phyloP scores from a whole-genome alignment of 2,888 invertebrate species.

The Hemaris fuciformis region DNA sequence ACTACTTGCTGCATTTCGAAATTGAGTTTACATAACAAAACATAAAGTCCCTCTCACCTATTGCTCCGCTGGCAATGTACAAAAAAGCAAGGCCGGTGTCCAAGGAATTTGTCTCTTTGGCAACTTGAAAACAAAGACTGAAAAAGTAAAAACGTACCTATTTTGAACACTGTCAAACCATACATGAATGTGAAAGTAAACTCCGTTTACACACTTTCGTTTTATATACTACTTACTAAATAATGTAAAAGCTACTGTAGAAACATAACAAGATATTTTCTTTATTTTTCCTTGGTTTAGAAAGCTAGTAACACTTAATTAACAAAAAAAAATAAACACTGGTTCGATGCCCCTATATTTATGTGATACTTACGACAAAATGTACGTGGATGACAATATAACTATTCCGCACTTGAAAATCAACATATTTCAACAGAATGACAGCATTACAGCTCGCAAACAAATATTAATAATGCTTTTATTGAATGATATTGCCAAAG shows the following conservation, averaged over 20 bases:
- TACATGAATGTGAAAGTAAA: not conserved
- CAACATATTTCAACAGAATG: constrained; percentile 55
- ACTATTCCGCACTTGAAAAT: constrained; percentile 69
- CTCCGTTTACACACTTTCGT: too few species aligned
- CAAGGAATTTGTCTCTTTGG: constrained; percentile 64
- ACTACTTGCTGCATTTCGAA: not conserved
- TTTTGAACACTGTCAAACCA: not conserved
- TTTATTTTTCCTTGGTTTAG: not conserved
- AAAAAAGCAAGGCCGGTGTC: constrained; percentile 72
- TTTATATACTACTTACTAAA: too few species aligned
- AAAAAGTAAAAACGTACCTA: constrained; percentile 29
- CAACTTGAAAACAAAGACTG: constrained; percentile 71
- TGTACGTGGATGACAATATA: constrained; percentile 62
- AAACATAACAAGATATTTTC: not conserved
- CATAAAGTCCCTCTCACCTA: constrained; percentile 66
- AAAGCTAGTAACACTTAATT: not conserved
- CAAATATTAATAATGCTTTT: not conserved
- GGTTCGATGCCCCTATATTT: not conserved
- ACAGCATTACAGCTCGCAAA: constrained; percentile 10
- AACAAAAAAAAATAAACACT: constrained; percentile 17
- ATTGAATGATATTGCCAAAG: not conserved
- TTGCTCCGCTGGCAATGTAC: constrained; percentile 68
- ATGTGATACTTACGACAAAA: constrained; percentile 64
- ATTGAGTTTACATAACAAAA: constrained; percentile 41
- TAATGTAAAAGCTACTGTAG: not conserved